Percentiles rank a stretch among this genome's conserved stretches.
phyloP scores from a whole-genome alignment of 2,888 invertebrate genomes.

The Cynaeus angustus region DNA sequence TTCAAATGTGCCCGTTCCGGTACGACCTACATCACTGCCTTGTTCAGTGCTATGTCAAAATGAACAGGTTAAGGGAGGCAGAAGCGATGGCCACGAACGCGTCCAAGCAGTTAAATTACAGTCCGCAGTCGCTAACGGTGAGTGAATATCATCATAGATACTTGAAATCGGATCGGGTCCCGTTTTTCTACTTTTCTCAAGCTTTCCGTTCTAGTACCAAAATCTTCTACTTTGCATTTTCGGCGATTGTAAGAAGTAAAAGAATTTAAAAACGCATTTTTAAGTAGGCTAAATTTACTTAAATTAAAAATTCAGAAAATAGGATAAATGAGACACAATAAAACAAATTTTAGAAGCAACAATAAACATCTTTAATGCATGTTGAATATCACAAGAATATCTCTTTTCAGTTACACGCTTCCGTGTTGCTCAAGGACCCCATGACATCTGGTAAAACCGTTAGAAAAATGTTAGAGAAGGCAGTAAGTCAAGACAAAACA shows the following conservation, averaged over 20 bases:
- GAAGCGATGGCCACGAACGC: conserved; percentile 82
- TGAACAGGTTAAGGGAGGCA: conserved; percentile 82
- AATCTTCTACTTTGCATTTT: too few species aligned
- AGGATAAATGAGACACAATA: not conserved
- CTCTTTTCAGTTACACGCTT: conserved; percentile 80
- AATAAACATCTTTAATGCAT: conserved; percentile 25
- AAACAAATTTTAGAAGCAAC: conserved; percentile 10
- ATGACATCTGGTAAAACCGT: conserved; percentile 75
- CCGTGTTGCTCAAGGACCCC: conserved; percentile 81
- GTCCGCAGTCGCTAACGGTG: conserved; percentile 83
- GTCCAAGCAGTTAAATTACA: conserved; percentile 82
- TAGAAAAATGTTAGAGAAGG: conserved; percentile 82
- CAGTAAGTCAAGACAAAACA: conserved; percentile 81
- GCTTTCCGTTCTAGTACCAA: too few species aligned
- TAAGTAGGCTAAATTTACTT: too few species aligned
- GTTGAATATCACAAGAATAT: conserved; percentile 18
- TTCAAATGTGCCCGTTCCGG: conserved; percentile 74
- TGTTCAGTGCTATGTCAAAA: conserved; percentile 82
- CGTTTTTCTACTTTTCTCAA: too few species aligned
- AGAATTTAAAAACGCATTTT: too few species aligned
- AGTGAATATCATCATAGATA: conserved; percentile 59
- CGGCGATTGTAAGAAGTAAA: too few species aligned
- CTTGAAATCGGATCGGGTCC: conserved; percentile 23
- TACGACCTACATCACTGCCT: conserved; percentile 87
- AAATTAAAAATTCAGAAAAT: too few species aligned